A percentile compares a stretch with the other conserved stretches of the same genome.
Evolutionary conservation across 2,797 vertebrate species (phyloP).

Genomic region (Clarias platycephalus): DNA sequence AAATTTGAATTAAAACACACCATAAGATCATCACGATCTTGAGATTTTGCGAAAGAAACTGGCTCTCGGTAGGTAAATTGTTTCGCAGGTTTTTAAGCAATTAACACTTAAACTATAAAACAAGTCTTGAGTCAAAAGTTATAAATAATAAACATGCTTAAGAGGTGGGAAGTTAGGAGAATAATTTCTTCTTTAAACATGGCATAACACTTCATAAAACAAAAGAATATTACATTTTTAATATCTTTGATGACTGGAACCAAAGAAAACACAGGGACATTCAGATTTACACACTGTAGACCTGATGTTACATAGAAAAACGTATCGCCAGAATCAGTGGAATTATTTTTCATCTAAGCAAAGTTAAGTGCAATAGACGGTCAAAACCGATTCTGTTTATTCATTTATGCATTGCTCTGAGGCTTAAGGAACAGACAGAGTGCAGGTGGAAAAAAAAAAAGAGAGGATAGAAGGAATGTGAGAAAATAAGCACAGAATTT

Average conservation of each 20-base stretch:
- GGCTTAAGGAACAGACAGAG: slow-evolving; percentile 45
- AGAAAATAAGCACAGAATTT: slow-evolving; percentile 67
- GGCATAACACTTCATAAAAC: background rate
- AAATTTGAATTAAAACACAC: background rate
- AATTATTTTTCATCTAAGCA: background rate
- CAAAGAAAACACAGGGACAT: background rate
- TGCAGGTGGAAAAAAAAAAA: slow-evolving; percentile 50
- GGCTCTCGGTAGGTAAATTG: background rate
- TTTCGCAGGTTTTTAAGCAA: background rate
- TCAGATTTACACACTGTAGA: background rate
- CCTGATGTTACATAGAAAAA: background rate
- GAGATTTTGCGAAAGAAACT: background rate
- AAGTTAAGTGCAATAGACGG: background rate
- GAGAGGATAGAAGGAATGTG: slow-evolving; percentile 58
- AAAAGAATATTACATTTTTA: background rate
- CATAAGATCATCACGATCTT: no score
- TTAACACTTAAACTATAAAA: no score
- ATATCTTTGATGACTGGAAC: slow-evolving; percentile 3
- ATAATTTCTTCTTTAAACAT: background rate
- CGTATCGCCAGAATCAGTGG: no score
- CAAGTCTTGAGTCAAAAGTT: background rate
- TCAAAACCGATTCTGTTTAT: background rate
- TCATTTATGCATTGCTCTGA: slow-evolving; percentile 33
- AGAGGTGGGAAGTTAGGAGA: background rate
- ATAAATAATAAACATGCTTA: background rate